Percentiles rank a stretch among this genome's conserved stretches.
These are phyloP conservation scores for Girardinus metallicus DNA, from an alignment of 2,797 vertebrate genomes.

Conservation along the genomic window DNA sequence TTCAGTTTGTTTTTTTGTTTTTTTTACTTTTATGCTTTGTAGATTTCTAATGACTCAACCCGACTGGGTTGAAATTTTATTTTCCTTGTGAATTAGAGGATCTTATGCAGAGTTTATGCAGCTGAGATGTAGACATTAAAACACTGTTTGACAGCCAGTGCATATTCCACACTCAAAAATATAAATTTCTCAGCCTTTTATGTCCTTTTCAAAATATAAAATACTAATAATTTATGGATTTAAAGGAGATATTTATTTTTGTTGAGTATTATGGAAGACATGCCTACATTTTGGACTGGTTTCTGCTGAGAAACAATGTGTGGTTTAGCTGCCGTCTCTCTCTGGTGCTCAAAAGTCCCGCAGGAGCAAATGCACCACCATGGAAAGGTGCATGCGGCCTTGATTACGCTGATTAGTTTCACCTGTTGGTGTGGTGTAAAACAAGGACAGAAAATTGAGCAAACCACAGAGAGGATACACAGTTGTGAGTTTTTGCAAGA, in stretches of 20 bases:
- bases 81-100: conserved; percentile 50
- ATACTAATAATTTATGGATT: not conserved
- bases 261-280: not conserved
- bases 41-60: conserved; percentile 52
- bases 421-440: not conserved
- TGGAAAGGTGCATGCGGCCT: not conserved
- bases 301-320: not conserved
- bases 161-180: not conserved
- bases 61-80: conserved; percentile 44
- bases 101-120: conserved; percentile 58
- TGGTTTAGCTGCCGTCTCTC: not conserved
- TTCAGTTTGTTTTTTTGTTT: conserved; percentile 44
- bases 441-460: not conserved
- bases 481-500: not conserved
- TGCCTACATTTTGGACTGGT: not conserved
- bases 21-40: conserved; percentile 16
- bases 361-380: not conserved
- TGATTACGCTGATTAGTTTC: not conserved
- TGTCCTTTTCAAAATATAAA: not conserved
- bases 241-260: not conserved
- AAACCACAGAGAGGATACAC: not conserved
- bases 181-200: not conserved
- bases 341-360: not conserved
- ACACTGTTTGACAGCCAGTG: conserved; percentile 32
- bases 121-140: conserved; percentile 43